Conservation (phyloP, 2,797 vertebrate species). For the Sebastes matsubarae region DNA sequence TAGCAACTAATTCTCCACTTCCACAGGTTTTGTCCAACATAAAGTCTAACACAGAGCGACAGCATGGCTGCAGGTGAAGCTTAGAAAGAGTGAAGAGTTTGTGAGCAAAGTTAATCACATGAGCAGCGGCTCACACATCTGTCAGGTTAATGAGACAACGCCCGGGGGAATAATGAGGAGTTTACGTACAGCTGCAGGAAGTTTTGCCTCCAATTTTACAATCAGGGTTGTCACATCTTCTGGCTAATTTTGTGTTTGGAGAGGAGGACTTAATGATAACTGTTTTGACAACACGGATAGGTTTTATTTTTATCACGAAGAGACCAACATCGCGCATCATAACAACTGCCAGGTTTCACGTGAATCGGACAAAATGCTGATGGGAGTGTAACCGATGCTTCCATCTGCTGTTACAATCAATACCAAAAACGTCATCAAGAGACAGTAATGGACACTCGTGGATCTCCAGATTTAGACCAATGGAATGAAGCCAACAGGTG, state of each 20-base stretch:
- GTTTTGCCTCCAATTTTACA: conserved; percentile 86
- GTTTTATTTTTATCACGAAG: conserved; percentile 17
- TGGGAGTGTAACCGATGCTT: conserved; percentile 57
- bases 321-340: not conserved
- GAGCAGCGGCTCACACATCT: conserved; percentile 84
- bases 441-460: conserved; percentile 41
- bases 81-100: conserved; percentile 77
- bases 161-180: conserved; percentile 88
- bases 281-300: conserved; percentile 3
- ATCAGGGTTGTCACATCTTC: conserved; percentile 80
- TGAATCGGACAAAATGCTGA: conserved; percentile 43
- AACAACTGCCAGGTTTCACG: conserved; percentile 37
- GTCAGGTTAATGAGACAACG: conserved; percentile 92
- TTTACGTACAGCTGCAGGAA: conserved; percentile 90
- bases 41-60: conserved; percentile 73
- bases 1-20: conserved; percentile 13
- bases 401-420: conserved; percentile 54
- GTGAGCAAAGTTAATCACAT: conserved; percentile 81
- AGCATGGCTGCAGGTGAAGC: conserved; percentile 75
- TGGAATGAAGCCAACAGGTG: conserved; percentile 38
- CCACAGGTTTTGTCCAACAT: conserved; percentile 54
- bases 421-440: conserved; percentile 35
- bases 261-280: conserved; percentile 41
- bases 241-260: conserved; percentile 81
- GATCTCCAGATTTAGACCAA: conserved; percentile 49